Evolutionary conservation across 2,113 vertebrate genomes (phyloP), one percentile per base, ranked within the genome.

Genomic region (Labrus mixtus): DNA sequence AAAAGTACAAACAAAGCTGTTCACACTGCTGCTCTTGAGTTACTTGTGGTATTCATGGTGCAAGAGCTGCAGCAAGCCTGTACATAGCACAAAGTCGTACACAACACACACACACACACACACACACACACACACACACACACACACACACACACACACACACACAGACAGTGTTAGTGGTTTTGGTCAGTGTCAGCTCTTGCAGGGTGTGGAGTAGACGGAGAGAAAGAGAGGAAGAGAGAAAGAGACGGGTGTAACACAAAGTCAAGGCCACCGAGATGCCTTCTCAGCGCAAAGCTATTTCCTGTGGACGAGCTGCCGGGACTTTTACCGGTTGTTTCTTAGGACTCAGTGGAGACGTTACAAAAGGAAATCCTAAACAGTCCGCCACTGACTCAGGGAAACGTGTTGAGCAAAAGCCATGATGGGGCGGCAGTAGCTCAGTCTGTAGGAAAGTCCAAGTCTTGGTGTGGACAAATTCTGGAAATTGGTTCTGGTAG

Each of bases 261-360:
- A 89, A 64, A 87, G 57, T 63, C 68, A 84, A 89, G 84, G 81
- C 85, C 78, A 74, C 63, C 72, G 72, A 83, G 79, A 86, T 85
- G 85, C 79, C 79, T 83, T 70, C 85, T 87, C 79, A 83, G 68
- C 68, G 75, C 37, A 11, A 53, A 90, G 82, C 79, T 85, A 88
- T 92, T 89, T 90, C 89, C 89, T 88, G 84, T 87, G 70, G 76
- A 90, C 71, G 71, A 90, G 85, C 85, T 76, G 77, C 53, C 16
- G 59, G 55, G 57, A 55, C 76, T 75, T 68, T 85, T 78, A 82
- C 63, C 73, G 81, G 68, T 48, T 71, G 41, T 60, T 60, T 74
- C 59, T 73, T 73, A 64, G 39, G 51, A 33, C 82, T 69, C 61
- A 39, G 55, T 36, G 76, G 75, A 74, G 54, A 39, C 41, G 60